A percentile compares a stretch with the other conserved stretches of the same genome.
Conservation (phyloP, 1,140 invertebrate genomes). For the Atta colombica region DNA sequence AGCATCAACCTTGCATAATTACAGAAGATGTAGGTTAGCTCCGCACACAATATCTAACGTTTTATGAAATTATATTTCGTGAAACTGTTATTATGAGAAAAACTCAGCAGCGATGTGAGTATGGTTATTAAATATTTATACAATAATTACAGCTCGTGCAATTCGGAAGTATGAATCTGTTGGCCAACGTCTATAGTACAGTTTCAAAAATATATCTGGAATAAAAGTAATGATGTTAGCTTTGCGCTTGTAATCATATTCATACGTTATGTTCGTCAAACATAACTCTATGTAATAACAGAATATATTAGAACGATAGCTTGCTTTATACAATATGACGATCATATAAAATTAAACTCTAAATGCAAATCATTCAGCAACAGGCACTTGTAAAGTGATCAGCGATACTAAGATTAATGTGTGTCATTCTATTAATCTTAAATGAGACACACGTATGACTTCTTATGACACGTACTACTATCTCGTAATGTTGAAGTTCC, state of each 20-base stretch:
- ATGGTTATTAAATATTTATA: constrained; percentile 24
- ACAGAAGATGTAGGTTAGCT: background rate
- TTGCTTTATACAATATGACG: background rate
- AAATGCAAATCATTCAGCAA: constrained; percentile 12
- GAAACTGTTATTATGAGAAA: background rate
- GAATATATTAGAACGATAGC: background rate
- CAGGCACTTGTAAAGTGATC: background rate
- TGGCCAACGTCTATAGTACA: background rate
- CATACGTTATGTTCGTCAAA: background rate
- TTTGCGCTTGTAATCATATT: background rate
- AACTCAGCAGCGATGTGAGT: background rate
- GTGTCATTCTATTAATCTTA: background rate
- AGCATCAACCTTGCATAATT: background rate
- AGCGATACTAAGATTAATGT: background rate
- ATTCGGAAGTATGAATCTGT: background rate
- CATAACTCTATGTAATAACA: background rate
- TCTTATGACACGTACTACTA: background rate
- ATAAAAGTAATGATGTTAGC: background rate
- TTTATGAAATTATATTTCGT: background rate
- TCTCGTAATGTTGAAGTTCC: constrained; percentile 3
- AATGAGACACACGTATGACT: constrained; percentile 4
- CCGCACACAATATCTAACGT: background rate
- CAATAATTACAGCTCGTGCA: constrained; percentile 13
- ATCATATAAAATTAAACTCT: background rate
- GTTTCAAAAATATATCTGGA: background rate